Base-by-base conservation (phyloP, 1,140 invertebrate species). In the Drosophila pectinifera region DNA sequence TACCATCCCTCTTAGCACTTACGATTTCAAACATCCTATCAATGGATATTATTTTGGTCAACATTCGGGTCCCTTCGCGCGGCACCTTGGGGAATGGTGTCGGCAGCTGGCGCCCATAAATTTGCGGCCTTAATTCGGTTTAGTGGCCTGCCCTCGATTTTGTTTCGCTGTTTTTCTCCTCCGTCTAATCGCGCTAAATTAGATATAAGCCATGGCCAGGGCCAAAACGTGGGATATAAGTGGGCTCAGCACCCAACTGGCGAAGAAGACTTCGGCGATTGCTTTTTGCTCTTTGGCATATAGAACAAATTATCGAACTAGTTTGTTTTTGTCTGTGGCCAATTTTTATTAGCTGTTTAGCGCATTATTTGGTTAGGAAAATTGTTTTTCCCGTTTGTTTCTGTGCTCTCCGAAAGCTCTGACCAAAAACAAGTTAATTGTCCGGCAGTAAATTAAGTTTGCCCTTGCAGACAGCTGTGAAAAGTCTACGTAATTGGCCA, bases 251-350 rank as follows among this genome's bases (percentile, higher is more conserved):
- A 62, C 13, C 41, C 34, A 41, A 45, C 28, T 38, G 62, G 45
- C 62, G 18, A 51, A 41, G 31, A 24, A 24, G 72, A 53, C 57
- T 57, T 55, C 54, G 59, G 49, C 54, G 61, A 76, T 67, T 75
- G 70, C 55, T 54, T 62, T 68, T 77, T 76, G 51, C 36, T 57
- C 41, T 48, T 43, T 38, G 59, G 38, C 64, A 70, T 42, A 63
- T 48, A 34, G 63, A 84, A 65, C 80, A 84, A 83, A 84, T 83
- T 80, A 85, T 86, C 82, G 65, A 86, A 86, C 80, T 86, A 78
- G 82, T 74, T 86, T 68, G 64, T 57, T 70, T 70, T 48, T 57
- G 68, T 57, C 26, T 81, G 78, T 51, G 65, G 78, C 58, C 61
- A 77, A 49, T 46, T 86, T 86, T 86, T 75, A 86, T 81, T 78